Conservation (phyloP, 2,113 vertebrate genomes). For the Burhinus oedicnemus region DNA sequence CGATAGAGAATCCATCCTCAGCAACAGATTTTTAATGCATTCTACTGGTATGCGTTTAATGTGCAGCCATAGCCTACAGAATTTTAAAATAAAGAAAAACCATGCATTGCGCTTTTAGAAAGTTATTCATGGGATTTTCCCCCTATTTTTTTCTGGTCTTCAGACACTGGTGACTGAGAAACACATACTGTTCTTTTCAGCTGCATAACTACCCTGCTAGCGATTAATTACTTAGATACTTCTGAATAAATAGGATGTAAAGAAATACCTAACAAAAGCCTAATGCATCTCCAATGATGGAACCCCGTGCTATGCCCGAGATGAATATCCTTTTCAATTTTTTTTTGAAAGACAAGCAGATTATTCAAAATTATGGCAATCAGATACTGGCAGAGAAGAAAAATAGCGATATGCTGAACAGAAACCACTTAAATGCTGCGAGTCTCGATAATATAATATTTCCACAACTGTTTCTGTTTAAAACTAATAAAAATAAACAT, state of each 20-base stretch:
- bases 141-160: constrained; percentile 35
- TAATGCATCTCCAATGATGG: constrained; percentile 21
- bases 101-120: neutral
- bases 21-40: constrained; percentile 30
- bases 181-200: neutral
- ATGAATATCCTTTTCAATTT: constrained; percentile 60
- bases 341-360: constrained; percentile 68
- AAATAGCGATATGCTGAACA: constrained; percentile 62
- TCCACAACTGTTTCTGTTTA: constrained; percentile 84
- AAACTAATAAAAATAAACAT: constrained; percentile 84
- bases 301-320: constrained; percentile 15
- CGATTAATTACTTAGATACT: constrained; percentile 42
- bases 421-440: constrained; percentile 73
- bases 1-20: neutral
- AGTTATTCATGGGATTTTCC: constrained; percentile 15
- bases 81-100: constrained; percentile 43
- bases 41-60: neutral
- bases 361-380: constrained; percentile 77
- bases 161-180: neutral
- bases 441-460: constrained; percentile 75
- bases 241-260: constrained; percentile 43
- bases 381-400: constrained; percentile 67
- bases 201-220: neutral
- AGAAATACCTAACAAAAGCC: constrained; percentile 37
- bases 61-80: neutral